Conservation (phyloP, 2,113 vertebrate genomes). For the Myodes glareolus region DNA sequence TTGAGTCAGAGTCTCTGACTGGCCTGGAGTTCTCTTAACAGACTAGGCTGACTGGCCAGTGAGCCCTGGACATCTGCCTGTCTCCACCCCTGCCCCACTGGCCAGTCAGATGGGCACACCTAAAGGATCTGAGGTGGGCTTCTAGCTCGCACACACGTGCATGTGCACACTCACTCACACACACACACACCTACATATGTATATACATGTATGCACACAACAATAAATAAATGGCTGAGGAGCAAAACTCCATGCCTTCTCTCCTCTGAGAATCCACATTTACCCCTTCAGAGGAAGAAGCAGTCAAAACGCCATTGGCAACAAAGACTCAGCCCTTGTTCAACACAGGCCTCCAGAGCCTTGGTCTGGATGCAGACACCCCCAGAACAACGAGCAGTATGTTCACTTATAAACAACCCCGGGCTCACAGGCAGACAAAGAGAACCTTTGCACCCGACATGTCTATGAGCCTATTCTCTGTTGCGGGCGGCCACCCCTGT, state of each 20-base stretch:
- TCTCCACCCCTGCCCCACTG: too few relatives aligned
- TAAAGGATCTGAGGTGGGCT: too few relatives aligned
- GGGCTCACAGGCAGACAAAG: background rate
- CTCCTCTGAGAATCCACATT: too few relatives aligned
- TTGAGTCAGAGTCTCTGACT: too few relatives aligned
- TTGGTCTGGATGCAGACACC: background rate
- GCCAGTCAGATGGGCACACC: background rate
- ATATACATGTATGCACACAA: background rate
- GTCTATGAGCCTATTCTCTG: background rate
- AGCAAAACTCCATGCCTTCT: background rate
- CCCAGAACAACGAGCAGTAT: background rate
- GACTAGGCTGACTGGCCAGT: too few relatives aligned
- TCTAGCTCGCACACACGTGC: background rate
- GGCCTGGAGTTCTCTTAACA: too few relatives aligned
- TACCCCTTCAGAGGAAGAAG: background rate
- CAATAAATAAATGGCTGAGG: background rate
- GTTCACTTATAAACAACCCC: background rate
- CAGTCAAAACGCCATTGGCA: background rate
- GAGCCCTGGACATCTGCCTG: too few relatives aligned
- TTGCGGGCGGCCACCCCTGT: accelerated
- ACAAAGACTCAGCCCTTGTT: background rate
- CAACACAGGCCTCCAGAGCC: background rate
- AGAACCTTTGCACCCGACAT: background rate
- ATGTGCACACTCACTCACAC: background rate
- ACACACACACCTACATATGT: background rate